Evolutionary conservation across 2,888 invertebrate genomes (phyloP).

Genomic region (Diaphora mendica): DNA sequence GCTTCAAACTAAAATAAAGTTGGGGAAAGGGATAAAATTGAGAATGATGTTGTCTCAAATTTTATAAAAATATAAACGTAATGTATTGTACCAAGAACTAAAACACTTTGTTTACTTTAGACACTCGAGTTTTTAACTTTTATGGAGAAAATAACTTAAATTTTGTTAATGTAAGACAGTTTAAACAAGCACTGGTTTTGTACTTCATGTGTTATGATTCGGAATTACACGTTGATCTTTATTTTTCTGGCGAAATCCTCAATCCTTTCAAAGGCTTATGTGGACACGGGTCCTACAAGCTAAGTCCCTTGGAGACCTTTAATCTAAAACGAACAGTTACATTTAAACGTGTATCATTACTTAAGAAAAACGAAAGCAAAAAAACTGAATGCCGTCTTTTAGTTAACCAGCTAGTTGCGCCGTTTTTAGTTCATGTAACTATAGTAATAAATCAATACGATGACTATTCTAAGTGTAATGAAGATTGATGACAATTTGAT

Average conservation of each 20-base stretch:
- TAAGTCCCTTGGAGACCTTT: constrained; percentile 7
- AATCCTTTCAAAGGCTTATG: constrained; percentile 8
- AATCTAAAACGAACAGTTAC: neutral
- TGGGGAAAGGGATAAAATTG: too few species aligned
- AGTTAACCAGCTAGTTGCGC: too few species aligned
- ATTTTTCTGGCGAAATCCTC: constrained; percentile 1
- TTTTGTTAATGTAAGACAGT: neutral
- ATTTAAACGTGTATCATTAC: neutral
- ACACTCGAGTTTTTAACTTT: neutral
- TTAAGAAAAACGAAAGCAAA: neutral
- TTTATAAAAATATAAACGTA: neutral
- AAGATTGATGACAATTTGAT: too few species aligned
- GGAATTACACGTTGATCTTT: neutral
- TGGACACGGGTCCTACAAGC: constrained; percentile 5
- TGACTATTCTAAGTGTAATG: too few species aligned
- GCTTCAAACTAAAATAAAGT: too few species aligned
- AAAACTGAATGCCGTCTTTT: too few species aligned
- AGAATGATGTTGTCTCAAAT: too few species aligned
- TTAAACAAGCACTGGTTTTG: neutral
- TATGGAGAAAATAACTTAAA: neutral
- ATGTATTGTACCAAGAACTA: too few species aligned
- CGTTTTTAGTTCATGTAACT: too few species aligned
- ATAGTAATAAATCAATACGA: too few species aligned
- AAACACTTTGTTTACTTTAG: neutral
- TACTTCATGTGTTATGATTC: neutral